Evolutionary conservation across 2,888 invertebrate species (phyloP).

Genomic region (Zelleria hepariella): DNA sequence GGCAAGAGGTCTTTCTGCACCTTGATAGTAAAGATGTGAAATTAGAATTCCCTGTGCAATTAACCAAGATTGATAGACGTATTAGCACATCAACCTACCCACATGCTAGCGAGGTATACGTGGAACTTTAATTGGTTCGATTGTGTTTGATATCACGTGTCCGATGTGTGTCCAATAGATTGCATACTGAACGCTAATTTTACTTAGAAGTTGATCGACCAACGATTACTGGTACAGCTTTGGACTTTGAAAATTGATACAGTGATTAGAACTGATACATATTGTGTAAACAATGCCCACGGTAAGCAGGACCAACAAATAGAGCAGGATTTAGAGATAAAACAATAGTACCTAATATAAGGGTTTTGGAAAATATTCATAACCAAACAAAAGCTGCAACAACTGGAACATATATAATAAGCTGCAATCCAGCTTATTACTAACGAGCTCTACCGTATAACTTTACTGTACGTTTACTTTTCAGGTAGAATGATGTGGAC

Average conservation of each 20-base stretch:
- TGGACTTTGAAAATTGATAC: no score
- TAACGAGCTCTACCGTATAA: background rate
- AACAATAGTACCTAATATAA: no score
- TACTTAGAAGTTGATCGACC: background rate
- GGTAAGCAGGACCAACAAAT: no score
- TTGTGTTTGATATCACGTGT: background rate
- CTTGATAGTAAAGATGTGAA: background rate
- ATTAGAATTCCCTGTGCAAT: background rate
- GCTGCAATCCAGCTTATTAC: no score
- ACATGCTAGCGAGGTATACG: background rate
- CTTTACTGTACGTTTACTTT: conserved; percentile 15
- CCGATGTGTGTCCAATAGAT: background rate
- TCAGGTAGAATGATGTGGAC: conserved; percentile 71
- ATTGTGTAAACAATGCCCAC: no score
- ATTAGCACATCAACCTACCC: background rate
- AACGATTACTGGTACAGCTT: background rate
- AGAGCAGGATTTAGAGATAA: no score
- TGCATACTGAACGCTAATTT: background rate
- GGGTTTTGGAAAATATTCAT: no score
- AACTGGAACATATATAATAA: no score
- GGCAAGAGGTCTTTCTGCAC: no score
- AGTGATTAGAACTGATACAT: no score
- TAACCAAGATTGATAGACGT: background rate
- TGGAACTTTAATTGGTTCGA: background rate
- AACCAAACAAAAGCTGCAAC: no score